Evolutionary conservation across 1,140 invertebrate species (phyloP).

Genomic region (Conus ventricosus): DNA sequence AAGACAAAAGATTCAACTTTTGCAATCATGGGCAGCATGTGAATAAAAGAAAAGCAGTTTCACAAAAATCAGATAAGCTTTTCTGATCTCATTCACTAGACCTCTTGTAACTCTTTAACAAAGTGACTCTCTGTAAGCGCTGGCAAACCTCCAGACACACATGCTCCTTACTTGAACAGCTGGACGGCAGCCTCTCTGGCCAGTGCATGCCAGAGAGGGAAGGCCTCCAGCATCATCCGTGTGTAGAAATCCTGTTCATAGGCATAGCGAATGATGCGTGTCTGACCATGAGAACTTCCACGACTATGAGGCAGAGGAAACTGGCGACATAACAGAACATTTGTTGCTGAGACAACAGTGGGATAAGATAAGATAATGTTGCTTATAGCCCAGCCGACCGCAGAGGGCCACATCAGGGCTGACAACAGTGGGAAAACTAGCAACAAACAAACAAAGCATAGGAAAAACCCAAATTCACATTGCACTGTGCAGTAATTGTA

Average conservation of each 20-base stretch:
- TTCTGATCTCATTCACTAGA: too few species aligned
- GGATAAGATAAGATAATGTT: too few species aligned
- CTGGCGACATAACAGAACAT: conserved; percentile 57
- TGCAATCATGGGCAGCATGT: too few species aligned
- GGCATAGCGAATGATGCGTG: conserved; percentile 67
- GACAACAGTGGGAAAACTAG: too few species aligned
- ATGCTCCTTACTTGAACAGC: conserved; percentile 50
- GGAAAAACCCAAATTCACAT: too few species aligned
- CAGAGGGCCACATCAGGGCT: too few species aligned
- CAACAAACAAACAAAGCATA: too few species aligned
- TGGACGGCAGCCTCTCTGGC: conserved; percentile 55
- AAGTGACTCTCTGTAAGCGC: neutral
- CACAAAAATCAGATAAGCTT: neutral
- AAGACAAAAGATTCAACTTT: too few species aligned
- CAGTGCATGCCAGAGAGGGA: conserved; percentile 59
- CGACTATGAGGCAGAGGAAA: conserved; percentile 68
- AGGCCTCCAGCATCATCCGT: conserved; percentile 70
- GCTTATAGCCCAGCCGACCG: too few species aligned
- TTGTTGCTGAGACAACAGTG: neutral
- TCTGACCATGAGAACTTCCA: conserved; percentile 72
- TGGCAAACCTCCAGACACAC: neutral
- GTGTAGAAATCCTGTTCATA: conserved; percentile 66
- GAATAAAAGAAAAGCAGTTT: too few species aligned
- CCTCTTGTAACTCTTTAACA: neutral
- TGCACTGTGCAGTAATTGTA: too few species aligned